These are phyloP conservation scores for Acronicta aceris DNA, from an alignment of 2,888 invertebrate genomes.

Conservation along the genomic window DNA sequence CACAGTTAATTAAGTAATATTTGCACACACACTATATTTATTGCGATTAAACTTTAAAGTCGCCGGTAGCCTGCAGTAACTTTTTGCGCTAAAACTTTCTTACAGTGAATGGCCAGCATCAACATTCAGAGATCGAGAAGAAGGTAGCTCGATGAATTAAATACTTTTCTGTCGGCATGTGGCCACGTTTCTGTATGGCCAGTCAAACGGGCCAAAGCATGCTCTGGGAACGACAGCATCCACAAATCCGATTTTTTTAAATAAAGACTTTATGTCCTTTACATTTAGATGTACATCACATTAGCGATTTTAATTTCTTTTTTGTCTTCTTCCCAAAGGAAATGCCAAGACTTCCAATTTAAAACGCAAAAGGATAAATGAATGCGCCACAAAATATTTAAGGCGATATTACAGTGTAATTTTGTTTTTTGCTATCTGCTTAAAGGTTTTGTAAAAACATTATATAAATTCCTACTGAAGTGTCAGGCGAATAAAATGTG, in stretches of 20 bases:
- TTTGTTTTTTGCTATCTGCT: conserved; percentile 34
- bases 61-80: conserved; percentile 51
- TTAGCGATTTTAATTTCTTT: conserved; percentile 60
- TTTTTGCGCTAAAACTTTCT: conserved; percentile 65
- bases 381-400: conserved; percentile 61
- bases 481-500: background rate
- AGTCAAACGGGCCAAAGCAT: conserved; percentile 60
- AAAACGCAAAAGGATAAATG: conserved; percentile 76
- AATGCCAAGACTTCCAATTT: conserved; percentile 80
- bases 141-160: conserved; percentile 61
- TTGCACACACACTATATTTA: no score
- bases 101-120: conserved; percentile 68
- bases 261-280: conserved; percentile 69
- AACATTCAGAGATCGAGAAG: conserved; percentile 24
- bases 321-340: conserved; percentile 76
- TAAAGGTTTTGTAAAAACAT: conserved; percentile 38
- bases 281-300: conserved; percentile 60
- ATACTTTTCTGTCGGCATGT: conserved; percentile 73
- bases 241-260: conserved; percentile 66
- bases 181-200: conserved; percentile 65
- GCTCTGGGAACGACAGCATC: conserved; percentile 71
- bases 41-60: conserved; percentile 31
- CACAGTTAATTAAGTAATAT: background rate
- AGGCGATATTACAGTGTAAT: conserved; percentile 30
- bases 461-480: conserved; percentile 24